Evolutionary conservation across 2,797 vertebrate genomes (phyloP).

Genomic region (Lithobates sylvaticus): DNA sequence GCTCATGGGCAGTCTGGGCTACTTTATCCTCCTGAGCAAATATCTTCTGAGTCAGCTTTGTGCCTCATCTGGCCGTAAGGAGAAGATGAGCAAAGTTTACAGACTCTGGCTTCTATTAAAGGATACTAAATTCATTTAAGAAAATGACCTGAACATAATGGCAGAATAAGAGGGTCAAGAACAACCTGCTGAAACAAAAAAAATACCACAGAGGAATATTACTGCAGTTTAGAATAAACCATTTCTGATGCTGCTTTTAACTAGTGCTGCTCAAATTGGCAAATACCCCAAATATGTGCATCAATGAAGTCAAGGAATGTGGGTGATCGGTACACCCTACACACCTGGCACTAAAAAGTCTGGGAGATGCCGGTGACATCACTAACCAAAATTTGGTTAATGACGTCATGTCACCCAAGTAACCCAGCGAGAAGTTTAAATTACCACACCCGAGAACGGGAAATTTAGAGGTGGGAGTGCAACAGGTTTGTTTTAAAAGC

Average conservation of each 20-base stretch:
- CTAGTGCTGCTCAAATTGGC: neutral
- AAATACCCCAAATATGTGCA: too few species aligned
- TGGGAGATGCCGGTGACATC: too few species aligned
- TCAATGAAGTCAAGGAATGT: too few species aligned
- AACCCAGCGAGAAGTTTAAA: too few species aligned
- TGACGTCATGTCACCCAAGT: too few species aligned
- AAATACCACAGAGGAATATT: neutral
- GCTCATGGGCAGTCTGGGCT: slow-evolving; percentile 55
- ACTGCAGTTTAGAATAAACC: neutral
- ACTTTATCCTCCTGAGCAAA: slow-evolving; percentile 59
- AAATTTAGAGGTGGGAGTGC: too few species aligned
- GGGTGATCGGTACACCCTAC: too few species aligned
- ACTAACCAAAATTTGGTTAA: too few species aligned
- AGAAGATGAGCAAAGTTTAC: slow-evolving; percentile 9
- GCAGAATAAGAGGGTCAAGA: neutral
- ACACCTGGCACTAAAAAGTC: too few species aligned
- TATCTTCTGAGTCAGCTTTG: slow-evolving; percentile 61
- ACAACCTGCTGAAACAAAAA: neutral
- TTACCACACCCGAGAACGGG: too few species aligned
- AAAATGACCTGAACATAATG: neutral
- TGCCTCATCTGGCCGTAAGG: slow-evolving; percentile 37
- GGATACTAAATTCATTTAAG: neutral
- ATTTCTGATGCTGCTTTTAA: neutral
- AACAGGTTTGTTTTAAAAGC: too few species aligned
- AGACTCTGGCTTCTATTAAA: slow-evolving; percentile 3